A percentile compares a stretch with the other conserved stretches of the same genome.
Evolutionary conservation across 2,888 invertebrate species (phyloP).

Genomic region (Phortica okadai): DNA sequence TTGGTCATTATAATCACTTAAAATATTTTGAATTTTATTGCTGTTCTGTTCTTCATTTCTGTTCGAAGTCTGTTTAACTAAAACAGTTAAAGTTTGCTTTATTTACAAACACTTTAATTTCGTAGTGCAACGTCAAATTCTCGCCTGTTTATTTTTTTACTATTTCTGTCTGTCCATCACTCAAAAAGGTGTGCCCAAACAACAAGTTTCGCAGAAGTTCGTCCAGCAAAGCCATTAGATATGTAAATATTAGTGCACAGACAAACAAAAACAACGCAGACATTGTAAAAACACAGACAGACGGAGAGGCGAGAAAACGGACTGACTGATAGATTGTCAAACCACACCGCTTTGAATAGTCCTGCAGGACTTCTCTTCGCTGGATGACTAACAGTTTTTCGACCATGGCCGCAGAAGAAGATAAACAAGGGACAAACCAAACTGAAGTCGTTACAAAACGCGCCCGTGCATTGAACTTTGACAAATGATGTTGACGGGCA

Average conservation of each 20-base stretch:
- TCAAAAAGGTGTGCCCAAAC: conserved; percentile 2
- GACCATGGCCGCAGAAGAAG: conserved; percentile 6
- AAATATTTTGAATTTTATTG: no score
- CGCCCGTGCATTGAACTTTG: conserved; percentile 31
- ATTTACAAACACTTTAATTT: background rate
- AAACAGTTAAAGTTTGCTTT: no score
- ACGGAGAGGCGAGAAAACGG: background rate
- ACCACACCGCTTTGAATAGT: background rate
- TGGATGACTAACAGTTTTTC: conserved; percentile 33
- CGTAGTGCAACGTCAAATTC: background rate
- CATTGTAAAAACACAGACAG: conserved; percentile 1
- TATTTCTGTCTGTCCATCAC: background rate
- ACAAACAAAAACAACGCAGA: conserved; percentile 22
- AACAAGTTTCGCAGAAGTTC: conserved; percentile 8
- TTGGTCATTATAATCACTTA: no score
- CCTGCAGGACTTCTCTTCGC: conserved; percentile 20
- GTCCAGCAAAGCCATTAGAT: conserved; percentile 13
- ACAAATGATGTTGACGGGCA: conserved; percentile 12
- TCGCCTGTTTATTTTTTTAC: background rate
- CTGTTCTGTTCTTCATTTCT: no score
- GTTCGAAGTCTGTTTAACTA: no score
- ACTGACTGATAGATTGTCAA: conserved; percentile 13
- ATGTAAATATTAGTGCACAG: conserved; percentile 4
- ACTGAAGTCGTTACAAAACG: background rate
- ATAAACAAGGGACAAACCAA: background rate